Evolutionary conservation across 2,888 invertebrate species (phyloP).

Genomic region (Mesorhabditis belari): DNA sequence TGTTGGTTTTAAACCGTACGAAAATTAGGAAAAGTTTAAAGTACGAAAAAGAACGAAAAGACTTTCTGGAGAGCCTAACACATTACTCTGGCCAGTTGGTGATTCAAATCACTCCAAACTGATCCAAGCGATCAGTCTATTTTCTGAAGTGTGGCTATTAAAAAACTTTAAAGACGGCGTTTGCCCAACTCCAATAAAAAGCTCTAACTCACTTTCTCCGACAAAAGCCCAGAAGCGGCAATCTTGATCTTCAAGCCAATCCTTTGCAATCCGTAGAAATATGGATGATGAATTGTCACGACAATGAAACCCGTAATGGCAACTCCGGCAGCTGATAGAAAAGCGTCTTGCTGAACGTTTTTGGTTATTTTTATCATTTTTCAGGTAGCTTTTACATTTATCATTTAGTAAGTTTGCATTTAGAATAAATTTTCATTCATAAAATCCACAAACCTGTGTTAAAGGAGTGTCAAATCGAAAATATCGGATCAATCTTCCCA

Average conservation of each 20-base stretch:
- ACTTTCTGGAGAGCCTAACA: too few species aligned
- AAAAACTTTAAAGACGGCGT: not conserved
- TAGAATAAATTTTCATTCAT: not conserved
- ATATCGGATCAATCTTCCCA: slow-evolving; percentile 56
- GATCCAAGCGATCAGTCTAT: too few species aligned
- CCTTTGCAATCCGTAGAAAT: slow-evolving; percentile 74
- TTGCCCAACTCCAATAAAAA: slow-evolving; percentile 30
- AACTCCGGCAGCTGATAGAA: slow-evolving; percentile 36
- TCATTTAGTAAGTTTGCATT: not conserved
- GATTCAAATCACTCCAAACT: too few species aligned
- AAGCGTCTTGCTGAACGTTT: not conserved
- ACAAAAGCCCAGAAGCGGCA: slow-evolving; percentile 74
- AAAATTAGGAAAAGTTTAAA: too few species aligned
- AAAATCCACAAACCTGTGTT: slow-evolving; percentile 7
- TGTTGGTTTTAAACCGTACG: too few species aligned
- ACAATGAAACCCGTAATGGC: slow-evolving; percentile 16
- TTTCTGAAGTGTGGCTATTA: too few species aligned
- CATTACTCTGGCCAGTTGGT: too few species aligned
- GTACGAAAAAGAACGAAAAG: too few species aligned
- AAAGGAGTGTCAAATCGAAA: slow-evolving; percentile 52
- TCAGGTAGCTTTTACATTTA: not conserved
- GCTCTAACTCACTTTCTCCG: slow-evolving; percentile 67
- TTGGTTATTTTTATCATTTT: not conserved
- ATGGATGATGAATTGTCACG: slow-evolving; percentile 70
- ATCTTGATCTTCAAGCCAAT: slow-evolving; percentile 77